phyloP scores from a whole-genome alignment of 1,140 invertebrate genomes.

The Aphaenogaster ashmeadi region DNA sequence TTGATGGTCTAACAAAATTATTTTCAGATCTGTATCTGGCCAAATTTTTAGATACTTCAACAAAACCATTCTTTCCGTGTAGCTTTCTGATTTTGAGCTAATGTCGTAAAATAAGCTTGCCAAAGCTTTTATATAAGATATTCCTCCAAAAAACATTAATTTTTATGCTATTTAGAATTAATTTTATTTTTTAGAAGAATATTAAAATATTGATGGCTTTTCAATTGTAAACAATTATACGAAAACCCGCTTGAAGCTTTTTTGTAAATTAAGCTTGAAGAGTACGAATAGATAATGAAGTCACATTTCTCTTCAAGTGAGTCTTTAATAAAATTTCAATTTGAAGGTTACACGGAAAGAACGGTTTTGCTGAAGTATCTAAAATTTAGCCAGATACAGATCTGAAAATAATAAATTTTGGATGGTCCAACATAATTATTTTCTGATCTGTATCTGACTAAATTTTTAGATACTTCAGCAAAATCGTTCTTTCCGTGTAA shows the following conservation, averaged over 20 bases:
- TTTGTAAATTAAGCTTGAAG: not conserved
- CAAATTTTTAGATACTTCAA: too few species aligned
- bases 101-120: not conserved
- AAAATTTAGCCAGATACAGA: too few species aligned
- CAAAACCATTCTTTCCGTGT: too few species aligned
- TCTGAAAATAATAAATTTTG: too few species aligned
- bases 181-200: not conserved
- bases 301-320: not conserved
- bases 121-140: not conserved
- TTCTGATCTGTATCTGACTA: too few species aligned
- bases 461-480: too few species aligned
- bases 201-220: not conserved
- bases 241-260: not conserved
- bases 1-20: too few species aligned
- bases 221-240: not conserved
- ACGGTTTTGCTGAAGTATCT: too few species aligned
- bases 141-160: not conserved
- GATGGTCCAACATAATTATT: too few species aligned
- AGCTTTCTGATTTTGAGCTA: not conserved
- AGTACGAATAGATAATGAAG: not conserved
- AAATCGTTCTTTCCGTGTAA: too few species aligned
- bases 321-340: not conserved
- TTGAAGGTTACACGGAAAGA: too few species aligned
- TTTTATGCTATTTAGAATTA: not conserved
- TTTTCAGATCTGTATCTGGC: too few species aligned